Percentiles rank a stretch among this genome's conserved stretches.
These are phyloP conservation scores for Hippocampus guttulatus DNA, from an alignment of 2,113 vertebrate genomes.

Conservation along the genomic window DNA sequence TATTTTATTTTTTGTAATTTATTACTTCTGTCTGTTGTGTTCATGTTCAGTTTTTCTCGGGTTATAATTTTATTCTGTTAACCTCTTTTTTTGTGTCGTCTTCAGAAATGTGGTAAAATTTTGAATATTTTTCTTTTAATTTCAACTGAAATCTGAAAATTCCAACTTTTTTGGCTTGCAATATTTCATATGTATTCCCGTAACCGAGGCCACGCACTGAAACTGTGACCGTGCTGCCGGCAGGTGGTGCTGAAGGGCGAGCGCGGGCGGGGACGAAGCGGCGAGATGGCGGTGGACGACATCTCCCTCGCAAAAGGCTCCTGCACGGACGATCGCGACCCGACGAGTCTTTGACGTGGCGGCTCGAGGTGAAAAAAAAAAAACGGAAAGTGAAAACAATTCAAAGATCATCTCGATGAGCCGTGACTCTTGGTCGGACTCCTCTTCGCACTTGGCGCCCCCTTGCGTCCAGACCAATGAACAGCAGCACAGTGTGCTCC, in stretches of 20 bases:
- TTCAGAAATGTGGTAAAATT: no score
- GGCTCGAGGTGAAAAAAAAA: conserved; percentile 19
- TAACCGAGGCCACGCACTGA: no score
- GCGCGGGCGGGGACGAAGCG: conserved; percentile 76
- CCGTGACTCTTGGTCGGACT: conserved; percentile 50
- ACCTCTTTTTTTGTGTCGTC: no score
- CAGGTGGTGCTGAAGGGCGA: conserved; percentile 95
- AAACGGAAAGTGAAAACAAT: conserved; percentile 18
- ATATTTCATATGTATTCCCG: no score
- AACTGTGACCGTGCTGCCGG: conserved; percentile 8
- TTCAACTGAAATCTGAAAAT: no score
- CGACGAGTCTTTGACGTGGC: conserved; percentile 58
- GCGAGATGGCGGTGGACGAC: conserved; percentile 90
- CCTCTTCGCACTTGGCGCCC: conserved; percentile 32
- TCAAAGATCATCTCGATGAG: conserved; percentile 49
- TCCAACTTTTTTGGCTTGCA: no score
- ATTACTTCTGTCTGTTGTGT: no score
- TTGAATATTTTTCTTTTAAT: no score
- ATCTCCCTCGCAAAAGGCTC: conserved; percentile 83
- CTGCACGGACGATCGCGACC: conserved; percentile 80
- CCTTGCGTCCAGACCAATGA: conserved; percentile 5
- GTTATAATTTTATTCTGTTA: no score
- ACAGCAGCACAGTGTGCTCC: conserved; percentile 15
- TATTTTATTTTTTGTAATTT: no score
- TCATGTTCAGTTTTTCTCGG: no score